Evolutionary conservation across 1,140 invertebrate genomes (phyloP).

Genomic region (Asbolus verrucosus): DNA sequence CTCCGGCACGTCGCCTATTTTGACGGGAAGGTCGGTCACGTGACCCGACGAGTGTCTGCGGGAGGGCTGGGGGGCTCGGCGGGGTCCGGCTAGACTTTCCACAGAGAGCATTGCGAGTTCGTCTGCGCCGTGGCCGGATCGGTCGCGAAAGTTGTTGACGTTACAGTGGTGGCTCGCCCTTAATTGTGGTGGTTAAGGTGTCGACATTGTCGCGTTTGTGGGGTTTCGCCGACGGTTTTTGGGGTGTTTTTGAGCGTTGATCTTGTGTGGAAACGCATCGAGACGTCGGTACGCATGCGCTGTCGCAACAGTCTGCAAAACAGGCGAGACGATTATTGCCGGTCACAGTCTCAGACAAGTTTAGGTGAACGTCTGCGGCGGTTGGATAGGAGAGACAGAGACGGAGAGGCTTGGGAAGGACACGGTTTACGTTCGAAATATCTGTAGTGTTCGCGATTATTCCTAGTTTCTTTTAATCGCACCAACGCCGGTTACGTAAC

Average conservation of each 20-base stretch:
- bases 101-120: constrained; percentile 45
- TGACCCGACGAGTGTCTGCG: constrained; percentile 62
- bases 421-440: constrained; percentile 33
- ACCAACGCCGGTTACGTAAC: constrained; percentile 38
- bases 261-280: constrained; percentile 1
- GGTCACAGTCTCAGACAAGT: constrained; percentile 56
- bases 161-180: constrained; percentile 10
- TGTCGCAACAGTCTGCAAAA: constrained; percentile 57
- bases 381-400: constrained; percentile 52
- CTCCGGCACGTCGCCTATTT: constrained; percentile 75
- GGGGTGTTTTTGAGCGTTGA: neutral
- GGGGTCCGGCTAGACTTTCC: constrained; percentile 59
- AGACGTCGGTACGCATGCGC: constrained; percentile 34
- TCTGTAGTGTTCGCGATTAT: constrained; percentile 13
- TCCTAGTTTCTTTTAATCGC: constrained; percentile 39
- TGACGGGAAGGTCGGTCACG: constrained; percentile 81
- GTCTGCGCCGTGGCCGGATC: constrained; percentile 33
- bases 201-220: constrained; percentile 5
- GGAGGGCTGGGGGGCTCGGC: constrained; percentile 47
- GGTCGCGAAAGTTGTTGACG: constrained; percentile 4
- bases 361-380: constrained; percentile 57
- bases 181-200: neutral
- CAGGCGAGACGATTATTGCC: constrained; percentile 53
- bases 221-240: neutral
- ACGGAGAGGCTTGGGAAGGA: constrained; percentile 49